Evolutionary conservation across 2,888 invertebrate species (phyloP).

Genomic region (Schizaphis graminum): DNA sequence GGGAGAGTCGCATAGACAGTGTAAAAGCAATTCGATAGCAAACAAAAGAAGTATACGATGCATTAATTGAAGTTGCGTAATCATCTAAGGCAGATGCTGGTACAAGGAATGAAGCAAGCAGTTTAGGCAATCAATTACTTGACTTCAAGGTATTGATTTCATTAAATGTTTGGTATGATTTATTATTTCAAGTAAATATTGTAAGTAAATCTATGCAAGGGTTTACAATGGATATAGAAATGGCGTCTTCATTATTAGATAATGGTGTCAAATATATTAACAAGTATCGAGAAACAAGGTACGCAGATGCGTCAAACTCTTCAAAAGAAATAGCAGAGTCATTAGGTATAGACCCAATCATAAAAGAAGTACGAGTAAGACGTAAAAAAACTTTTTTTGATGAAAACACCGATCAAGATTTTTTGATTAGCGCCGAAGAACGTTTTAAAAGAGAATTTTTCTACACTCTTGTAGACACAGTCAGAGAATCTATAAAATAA

Average conservation of each 20-base stretch:
- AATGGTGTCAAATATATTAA: slow-evolving; percentile 39
- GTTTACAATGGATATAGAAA: slow-evolving; percentile 19
- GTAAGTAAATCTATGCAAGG: slow-evolving; percentile 61
- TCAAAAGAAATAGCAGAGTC: slow-evolving; percentile 38
- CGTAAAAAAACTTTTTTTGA: slow-evolving; percentile 29
- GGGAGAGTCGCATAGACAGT: slow-evolving; percentile 38
- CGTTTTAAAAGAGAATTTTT: slow-evolving; percentile 40
- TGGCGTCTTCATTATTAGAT: neutral
- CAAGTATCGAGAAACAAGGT: slow-evolving; percentile 15
- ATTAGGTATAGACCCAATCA: slow-evolving; percentile 16
- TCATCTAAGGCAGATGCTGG: slow-evolving; percentile 13
- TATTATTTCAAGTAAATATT: slow-evolving; percentile 56
- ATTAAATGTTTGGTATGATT: slow-evolving; percentile 57
- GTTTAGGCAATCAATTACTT: slow-evolving; percentile 51
- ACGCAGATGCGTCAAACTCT: slow-evolving; percentile 12
- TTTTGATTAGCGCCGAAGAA: slow-evolving; percentile 22
- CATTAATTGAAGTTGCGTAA: slow-evolving; percentile 19
- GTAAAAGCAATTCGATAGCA: slow-evolving; percentile 28
- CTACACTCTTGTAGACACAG: slow-evolving; percentile 31
- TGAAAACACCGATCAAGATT: slow-evolving; percentile 27
- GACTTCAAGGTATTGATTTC: slow-evolving; percentile 55
- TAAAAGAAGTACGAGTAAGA: slow-evolving; percentile 29
- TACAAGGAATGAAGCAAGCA: slow-evolving; percentile 59
- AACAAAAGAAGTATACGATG: slow-evolving; percentile 31
- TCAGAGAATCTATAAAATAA: slow-evolving; percentile 35